Percentiles rank a stretch among this genome's conserved stretches.
These are phyloP conservation scores for Palloptera scutellata DNA, from an alignment of 2,888 invertebrate genomes.

Conservation along the genomic window DNA sequence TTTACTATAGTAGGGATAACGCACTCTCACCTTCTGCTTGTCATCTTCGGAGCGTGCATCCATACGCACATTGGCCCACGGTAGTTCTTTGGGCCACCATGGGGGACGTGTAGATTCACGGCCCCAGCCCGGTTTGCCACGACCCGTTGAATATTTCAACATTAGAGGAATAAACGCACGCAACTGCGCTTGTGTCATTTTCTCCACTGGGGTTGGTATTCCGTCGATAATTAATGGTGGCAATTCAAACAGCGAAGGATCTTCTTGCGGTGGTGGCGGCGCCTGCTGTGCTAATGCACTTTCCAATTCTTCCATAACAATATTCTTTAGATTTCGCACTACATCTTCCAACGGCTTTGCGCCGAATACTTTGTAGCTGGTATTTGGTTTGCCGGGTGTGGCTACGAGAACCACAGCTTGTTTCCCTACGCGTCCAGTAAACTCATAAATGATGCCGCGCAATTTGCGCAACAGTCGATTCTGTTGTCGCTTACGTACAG, in stretches of 20 bases:
- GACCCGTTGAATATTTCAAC: conserved; percentile 96
- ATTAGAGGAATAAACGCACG: conserved; percentile 96
- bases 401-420: conserved; percentile 96
- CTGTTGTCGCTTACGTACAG: conserved; percentile 93
- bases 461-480: conserved; percentile 88
- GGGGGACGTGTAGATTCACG: conserved; percentile 93
- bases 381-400: conserved; percentile 94
- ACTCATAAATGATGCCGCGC: conserved; percentile 94
- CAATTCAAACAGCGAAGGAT: conserved; percentile 92
- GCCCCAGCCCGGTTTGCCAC: conserved; percentile 98
- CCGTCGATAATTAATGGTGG: conserved; percentile 97
- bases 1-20: conserved; percentile 2
- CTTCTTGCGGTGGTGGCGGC: conserved; percentile 81
- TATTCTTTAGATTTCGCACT: conserved; percentile 85
- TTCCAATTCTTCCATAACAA: conserved; percentile 95
- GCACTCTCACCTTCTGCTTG: conserved; percentile 83
- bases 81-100: conserved; percentile 98
- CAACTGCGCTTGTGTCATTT: conserved; percentile 98
- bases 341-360: conserved; percentile 97
- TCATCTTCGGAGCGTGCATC: conserved; percentile 96
- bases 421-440: conserved; percentile 95
- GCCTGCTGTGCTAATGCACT: conserved; percentile 92
- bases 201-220: conserved; percentile 97
- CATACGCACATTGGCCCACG: conserved; percentile 98
- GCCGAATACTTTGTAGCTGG: conserved; percentile 95